Evolutionary conservation across 2,797 vertebrate species (phyloP).

Genomic region (Lacerta bilineata): DNA sequence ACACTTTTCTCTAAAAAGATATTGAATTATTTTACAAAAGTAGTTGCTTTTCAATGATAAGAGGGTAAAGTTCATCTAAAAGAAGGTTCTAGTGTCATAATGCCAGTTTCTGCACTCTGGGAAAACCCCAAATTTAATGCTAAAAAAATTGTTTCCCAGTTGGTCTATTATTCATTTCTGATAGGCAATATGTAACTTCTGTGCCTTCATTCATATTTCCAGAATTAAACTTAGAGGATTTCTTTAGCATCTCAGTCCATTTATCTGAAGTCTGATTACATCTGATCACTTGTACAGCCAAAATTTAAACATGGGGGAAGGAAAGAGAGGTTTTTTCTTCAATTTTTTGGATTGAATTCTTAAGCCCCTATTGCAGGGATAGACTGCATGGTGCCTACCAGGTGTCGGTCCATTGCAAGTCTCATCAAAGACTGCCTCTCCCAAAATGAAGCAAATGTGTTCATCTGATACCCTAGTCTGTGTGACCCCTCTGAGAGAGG

Average conservation of each 20-base stretch:
- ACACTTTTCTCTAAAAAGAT: no score
- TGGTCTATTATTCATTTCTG: neutral
- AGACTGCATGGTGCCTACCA: no score
- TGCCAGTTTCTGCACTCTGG: neutral
- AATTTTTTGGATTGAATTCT: conserved; percentile 18
- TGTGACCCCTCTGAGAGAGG: no score
- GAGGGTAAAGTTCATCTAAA: neutral
- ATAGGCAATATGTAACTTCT: neutral
- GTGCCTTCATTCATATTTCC: neutral
- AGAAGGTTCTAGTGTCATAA: neutral
- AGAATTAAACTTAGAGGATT: neutral
- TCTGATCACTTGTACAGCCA: neutral
- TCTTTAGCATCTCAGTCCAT: neutral
- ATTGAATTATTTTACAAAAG: neutral
- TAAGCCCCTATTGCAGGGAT: conserved; percentile 6
- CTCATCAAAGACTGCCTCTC: no score
- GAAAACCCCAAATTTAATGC: neutral
- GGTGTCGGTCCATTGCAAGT: no score
- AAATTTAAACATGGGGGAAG: neutral
- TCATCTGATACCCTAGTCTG: no score
- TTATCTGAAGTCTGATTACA: neutral
- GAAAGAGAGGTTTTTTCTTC: neutral
- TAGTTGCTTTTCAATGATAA: neutral
- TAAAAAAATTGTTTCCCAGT: neutral
- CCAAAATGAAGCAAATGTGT: no score